phyloP scores from a whole-genome alignment of 1,140 invertebrate genomes.

The Drosophila pseudoobscura region DNA sequence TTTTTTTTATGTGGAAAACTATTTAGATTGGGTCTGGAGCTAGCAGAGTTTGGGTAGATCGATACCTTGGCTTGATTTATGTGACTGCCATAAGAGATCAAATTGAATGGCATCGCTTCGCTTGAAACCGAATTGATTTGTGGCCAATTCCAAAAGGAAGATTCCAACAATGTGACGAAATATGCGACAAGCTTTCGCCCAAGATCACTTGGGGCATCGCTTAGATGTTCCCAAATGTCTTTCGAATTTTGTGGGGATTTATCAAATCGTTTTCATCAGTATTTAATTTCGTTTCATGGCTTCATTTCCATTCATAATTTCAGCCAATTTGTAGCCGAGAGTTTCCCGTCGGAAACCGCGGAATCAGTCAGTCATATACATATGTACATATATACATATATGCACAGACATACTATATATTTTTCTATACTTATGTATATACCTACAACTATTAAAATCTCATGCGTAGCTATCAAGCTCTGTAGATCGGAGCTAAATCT shows the following conservation, averaged over 20 bases:
- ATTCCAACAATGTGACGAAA: conserved; percentile 52
- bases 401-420: neutral
- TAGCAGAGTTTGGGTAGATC: conserved; percentile 30
- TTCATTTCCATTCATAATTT: conserved; percentile 53
- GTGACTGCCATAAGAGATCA: conserved; percentile 28
- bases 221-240: conserved; percentile 16
- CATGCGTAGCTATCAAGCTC: conserved; percentile 64
- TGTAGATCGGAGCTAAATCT: conserved; percentile 72
- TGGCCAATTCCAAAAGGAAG: conserved; percentile 35
- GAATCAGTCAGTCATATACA: conserved; percentile 9
- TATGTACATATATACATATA: neutral
- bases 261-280: conserved; percentile 39
- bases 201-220: conserved; percentile 4
- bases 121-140: conserved; percentile 49
- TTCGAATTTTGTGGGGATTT: conserved; percentile 15
- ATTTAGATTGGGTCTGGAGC: conserved; percentile 32
- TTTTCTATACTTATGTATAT: conserved; percentile 24
- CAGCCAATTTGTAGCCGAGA: conserved; percentile 45
- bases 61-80: conserved; percentile 52
- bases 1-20: conserved; percentile 42
- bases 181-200: conserved; percentile 44
- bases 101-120: conserved; percentile 36
- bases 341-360: conserved; percentile 48
- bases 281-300: conserved; percentile 51
- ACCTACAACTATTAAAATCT: conserved; percentile 46